Evolutionary conservation across 2,888 invertebrate genomes (phyloP), one percentile per base, ranked within the genome.

Genomic region (Timandra comae): DNA sequence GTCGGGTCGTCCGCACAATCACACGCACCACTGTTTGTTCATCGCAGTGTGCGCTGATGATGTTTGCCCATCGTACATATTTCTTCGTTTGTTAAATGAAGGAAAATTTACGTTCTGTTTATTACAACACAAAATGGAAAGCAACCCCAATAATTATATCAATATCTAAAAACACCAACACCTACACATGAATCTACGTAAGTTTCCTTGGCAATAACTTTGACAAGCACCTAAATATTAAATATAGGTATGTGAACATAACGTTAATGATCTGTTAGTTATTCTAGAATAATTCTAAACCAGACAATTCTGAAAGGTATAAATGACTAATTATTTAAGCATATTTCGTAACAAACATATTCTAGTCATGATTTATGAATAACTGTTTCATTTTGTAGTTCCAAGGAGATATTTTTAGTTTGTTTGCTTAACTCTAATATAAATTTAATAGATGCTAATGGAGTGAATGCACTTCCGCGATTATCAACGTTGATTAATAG

Each of bases 11-110:
- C 46, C 49, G 61, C 58, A 74, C 81, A 81, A 81, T 79, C 73
- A 79, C 77, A 79, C 76, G 71, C 73, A 63, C 64, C 58, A 60
- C 49, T 81, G 69, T 82, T 82, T 82, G 77, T 60, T 66, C 73
- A 64, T 64, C 64, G 65, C 56, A 49, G 52, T 63, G 54, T 63
- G 54, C 67, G 58, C 70, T 82, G 82, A 84, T 82, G 72, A 81
- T 80, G 79, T 84, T 78, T 81, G 66, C 65, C 56, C 67, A 61
- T 63, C 62, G 65, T 68, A 62, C 64, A 62, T 64, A 63, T 63
- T 61, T 61, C 56, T 60, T 54, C 49, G 54, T 62, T 58, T 61
- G 40, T 38, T 29, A 46, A 44, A 49, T 43, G 30, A 37, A 28
- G 39, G 33, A n/a, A n/a, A n/a, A 36, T 34, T 33, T 40, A 29